These are phyloP conservation scores for Bradysia coprophila DNA, from an alignment of 1,140 invertebrate genomes.

Conservation along the genomic window DNA sequence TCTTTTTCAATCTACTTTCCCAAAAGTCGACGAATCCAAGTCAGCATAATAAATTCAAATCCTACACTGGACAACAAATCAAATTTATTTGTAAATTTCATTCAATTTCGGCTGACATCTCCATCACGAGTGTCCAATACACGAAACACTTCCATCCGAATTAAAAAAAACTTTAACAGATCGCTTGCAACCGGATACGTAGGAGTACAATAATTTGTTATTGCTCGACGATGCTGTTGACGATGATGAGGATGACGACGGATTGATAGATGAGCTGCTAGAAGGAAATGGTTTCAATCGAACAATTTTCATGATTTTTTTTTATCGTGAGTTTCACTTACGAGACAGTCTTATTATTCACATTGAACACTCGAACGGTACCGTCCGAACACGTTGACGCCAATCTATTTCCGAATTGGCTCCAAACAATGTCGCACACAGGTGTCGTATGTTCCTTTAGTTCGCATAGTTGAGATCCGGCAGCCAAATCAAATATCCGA, in stretches of 20 bases:
- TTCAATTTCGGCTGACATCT: too few species aligned
- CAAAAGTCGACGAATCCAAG: too few species aligned
- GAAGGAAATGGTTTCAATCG: background rate
- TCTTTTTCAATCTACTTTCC: too few species aligned
- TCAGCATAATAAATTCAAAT: too few species aligned
- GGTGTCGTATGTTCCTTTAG: constrained; percentile 60
- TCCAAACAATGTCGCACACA: constrained; percentile 49
- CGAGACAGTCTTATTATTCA: constrained; percentile 7
- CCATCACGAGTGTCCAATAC: too few species aligned
- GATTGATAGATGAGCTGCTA: background rate
- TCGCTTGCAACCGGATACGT: constrained; percentile 21
- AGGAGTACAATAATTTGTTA: constrained; percentile 8
- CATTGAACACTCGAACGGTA: constrained; percentile 50
- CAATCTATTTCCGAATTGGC: constrained; percentile 41
- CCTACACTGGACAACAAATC: too few species aligned
- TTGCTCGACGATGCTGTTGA: constrained; percentile 15
- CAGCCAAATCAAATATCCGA: constrained; percentile 34
- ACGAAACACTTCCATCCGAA: constrained; percentile 14
- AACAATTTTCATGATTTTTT: background rate
- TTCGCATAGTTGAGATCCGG: constrained; percentile 35
- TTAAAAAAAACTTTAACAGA: constrained; percentile 20
- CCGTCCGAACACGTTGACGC: constrained; percentile 63
- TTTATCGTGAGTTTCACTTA: background rate
- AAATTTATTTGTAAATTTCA: too few species aligned
- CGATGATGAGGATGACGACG: constrained; percentile 8